Percentiles rank a stretch among this genome's conserved stretches.
Evolutionary conservation across 1,140 invertebrate genomes (phyloP).

Genomic region (Spodoptera litura): DNA sequence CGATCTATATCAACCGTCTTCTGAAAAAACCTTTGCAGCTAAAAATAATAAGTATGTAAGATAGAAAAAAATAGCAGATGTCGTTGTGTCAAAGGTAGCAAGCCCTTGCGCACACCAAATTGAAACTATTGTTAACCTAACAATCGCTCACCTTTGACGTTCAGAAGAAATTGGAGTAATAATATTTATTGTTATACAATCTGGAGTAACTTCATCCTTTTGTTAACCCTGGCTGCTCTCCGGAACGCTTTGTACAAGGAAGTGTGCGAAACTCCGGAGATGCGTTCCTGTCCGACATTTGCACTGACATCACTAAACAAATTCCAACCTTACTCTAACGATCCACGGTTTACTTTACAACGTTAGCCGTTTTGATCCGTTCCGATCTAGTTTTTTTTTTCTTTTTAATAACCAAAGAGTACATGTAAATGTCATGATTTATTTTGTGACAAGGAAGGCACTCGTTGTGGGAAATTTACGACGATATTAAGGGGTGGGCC

Average conservation of each 20-base stretch:
- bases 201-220: conserved; percentile 68
- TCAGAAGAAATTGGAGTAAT: conserved; percentile 63
- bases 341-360: background rate
- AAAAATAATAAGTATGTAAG: conserved; percentile 38
- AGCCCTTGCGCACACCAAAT: conserved; percentile 56
- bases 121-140: conserved; percentile 64
- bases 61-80: conserved; percentile 51
- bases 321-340: background rate
- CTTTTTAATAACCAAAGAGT: conserved; percentile 60
- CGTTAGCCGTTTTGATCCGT: conserved; percentile 47
- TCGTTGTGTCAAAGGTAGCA: conserved; percentile 51
- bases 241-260: conserved; percentile 68
- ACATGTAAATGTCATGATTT: conserved; percentile 79
- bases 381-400: conserved; percentile 77
- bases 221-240: conserved; percentile 26
- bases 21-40: conserved; percentile 9
- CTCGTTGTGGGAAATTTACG: conserved; percentile 81
- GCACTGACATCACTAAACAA: background rate
- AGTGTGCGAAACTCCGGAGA: conserved; percentile 75
- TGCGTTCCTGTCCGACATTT: conserved; percentile 49
- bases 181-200: conserved; percentile 72
- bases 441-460: conserved; percentile 77
- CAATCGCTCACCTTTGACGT: conserved; percentile 57
- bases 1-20: background rate
- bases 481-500: conserved; percentile 71